These are phyloP conservation scores for Madoqua kirkii DNA, from an alignment of 2,113 vertebrate genomes.

Conservation along the genomic window DNA sequence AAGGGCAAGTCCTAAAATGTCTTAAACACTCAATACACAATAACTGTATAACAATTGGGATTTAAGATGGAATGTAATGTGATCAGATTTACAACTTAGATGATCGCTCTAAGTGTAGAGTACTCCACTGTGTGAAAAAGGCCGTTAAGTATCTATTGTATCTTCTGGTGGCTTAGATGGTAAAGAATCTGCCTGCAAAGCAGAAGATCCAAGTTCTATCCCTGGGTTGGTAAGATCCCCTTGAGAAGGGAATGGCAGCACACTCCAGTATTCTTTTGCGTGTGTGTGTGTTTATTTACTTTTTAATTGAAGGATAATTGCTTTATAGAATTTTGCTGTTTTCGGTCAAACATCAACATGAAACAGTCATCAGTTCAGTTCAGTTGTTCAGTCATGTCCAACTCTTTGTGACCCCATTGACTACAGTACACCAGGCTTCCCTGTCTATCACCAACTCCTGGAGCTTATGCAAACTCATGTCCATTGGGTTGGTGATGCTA, in stretches of 20 bases:
- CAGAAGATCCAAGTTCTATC: background rate
- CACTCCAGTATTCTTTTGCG: background rate
- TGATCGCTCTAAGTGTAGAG: background rate
- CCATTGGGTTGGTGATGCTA: rapidly evolving
- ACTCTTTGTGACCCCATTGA: background rate
- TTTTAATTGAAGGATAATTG: background rate
- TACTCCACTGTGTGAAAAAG: background rate
- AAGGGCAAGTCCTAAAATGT: background rate
- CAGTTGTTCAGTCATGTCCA: rapidly evolving
- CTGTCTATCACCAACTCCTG: background rate
- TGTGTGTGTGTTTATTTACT: background rate
- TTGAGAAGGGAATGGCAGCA: background rate
- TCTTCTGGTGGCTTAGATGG: background rate
- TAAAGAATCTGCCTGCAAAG: background rate
- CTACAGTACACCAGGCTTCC: background rate
- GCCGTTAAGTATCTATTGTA: background rate
- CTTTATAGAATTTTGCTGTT: background rate
- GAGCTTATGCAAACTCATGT: background rate
- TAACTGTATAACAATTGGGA: background rate
- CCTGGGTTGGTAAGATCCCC: background rate
- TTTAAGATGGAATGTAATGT: background rate
- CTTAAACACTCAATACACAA: background rate
- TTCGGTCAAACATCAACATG: background rate
- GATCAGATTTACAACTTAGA: background rate
- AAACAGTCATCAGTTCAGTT: background rate